A percentile compares a stretch with the other conserved stretches of the same genome.
These are phyloP conservation scores for Lytechinus pictus DNA, from an alignment of 35 echinoderm and acorn worm genomes.

Conservation along the genomic window DNA sequence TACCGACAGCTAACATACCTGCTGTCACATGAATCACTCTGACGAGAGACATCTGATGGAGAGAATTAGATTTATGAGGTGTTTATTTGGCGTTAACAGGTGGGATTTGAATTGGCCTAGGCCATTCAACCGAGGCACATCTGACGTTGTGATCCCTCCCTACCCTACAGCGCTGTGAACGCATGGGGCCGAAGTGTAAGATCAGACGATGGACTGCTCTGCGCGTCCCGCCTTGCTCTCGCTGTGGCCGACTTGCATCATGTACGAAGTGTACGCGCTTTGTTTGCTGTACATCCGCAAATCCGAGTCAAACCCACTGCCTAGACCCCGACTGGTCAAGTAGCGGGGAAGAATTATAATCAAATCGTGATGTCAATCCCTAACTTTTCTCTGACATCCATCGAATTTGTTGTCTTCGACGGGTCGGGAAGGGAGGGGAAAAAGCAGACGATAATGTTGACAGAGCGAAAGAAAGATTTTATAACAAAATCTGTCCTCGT, in stretches of 20 bases:
- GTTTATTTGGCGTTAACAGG: slow-evolving; percentile 37
- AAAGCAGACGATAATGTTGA: neutral
- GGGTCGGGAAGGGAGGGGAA: neutral
- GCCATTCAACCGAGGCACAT: slow-evolving; percentile 20
- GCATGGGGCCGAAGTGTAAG: neutral
- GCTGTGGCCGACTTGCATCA: neutral
- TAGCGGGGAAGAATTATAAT: neutral
- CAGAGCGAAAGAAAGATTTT: slow-evolving; percentile 18
- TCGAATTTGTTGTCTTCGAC: neutral
- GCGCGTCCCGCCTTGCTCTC: neutral
- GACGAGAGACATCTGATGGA: neutral
- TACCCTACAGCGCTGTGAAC: neutral
- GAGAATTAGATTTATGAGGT: slow-evolving; percentile 45
- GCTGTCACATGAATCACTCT: slow-evolving; percentile 39
- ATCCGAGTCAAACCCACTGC: slow-evolving; percentile 19
- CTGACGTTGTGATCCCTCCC: neutral
- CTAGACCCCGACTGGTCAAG: neutral
- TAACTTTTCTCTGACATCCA: neutral
- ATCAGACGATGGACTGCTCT: neutral
- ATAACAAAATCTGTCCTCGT: slow-evolving; percentile 10
- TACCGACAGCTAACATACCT: slow-evolving; percentile 35
- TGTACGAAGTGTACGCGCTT: neutral
- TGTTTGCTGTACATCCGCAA: neutral
- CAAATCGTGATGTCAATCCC: slow-evolving; percentile 39
- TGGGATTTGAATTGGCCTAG: slow-evolving; percentile 41